Evolutionary conservation across 2,797 vertebrate genomes (phyloP).

Genomic region (Sorex maritimensis): DNA sequence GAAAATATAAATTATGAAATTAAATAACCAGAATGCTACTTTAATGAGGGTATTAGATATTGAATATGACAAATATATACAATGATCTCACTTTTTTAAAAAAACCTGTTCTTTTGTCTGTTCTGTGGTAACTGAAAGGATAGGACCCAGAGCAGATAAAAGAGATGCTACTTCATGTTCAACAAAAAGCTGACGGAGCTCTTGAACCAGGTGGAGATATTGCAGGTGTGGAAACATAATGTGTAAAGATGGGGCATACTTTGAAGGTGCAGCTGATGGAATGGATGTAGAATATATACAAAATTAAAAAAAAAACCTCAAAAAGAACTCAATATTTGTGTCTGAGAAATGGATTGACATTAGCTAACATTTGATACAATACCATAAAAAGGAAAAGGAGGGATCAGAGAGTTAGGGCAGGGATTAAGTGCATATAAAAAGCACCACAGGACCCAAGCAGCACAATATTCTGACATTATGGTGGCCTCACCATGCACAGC

Average conservation of each 20-base stretch:
- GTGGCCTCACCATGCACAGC: too few relatives aligned
- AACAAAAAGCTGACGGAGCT: background rate
- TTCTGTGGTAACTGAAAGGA: background rate
- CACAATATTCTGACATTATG: too few relatives aligned
- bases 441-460: too few relatives aligned
- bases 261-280: background rate
- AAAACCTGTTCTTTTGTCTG: background rate
- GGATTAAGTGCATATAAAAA: too few relatives aligned
- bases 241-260: background rate
- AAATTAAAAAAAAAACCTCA: constrained; percentile 25
- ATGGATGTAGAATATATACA: background rate
- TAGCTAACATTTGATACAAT: background rate
- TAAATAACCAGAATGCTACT: background rate
- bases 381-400: too few relatives aligned
- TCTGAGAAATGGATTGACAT: background rate
- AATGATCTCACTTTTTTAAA: background rate
- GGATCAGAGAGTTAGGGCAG: too few relatives aligned
- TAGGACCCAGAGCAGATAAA: background rate
- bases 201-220: background rate
- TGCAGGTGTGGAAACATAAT: background rate
- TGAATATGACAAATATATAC: background rate
- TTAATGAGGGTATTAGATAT: background rate
- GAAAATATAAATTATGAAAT: constrained; percentile 43
- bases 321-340: background rate
- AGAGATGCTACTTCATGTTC: background rate